Evolutionary conservation across 2,797 vertebrate species (phyloP), one percentile per base, ranked within the genome.

Genomic region (Artibeus lituratus): DNA sequence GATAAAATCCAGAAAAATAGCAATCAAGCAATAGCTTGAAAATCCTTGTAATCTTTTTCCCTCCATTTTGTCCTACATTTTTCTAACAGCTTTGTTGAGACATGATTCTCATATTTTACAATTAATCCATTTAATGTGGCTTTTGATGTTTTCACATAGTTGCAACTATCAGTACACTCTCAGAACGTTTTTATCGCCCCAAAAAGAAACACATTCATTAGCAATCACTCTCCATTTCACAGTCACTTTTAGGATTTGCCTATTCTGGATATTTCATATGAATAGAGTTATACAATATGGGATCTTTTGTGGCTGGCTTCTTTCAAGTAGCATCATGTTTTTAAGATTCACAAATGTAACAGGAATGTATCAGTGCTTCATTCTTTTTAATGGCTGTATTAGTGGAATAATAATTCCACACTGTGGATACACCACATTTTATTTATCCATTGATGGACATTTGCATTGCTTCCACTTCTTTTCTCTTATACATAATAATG

Each of bases 271-370:
- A n/a, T 83, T 87, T 81, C 21, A 12, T 91, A 4, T 86, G 91
- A 90, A 32, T 93, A 65, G 42, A 87, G 32, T 87, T 87, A 35
- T 10, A 90, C 10, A 77, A 11, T 86, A 76, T 83, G 29, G 84
- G 39, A 32, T 89, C 29, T 80, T 96, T 96, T 73, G n/a, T 96
- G 59, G 42, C 87, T 90, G 53, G 2, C 37, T 95, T 70, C 55
- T 94, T 92, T 96, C 19, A 82, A 39, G 26, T 84, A 80, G 5
- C 49, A 57, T 67, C 69, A 70, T 95, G 29, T 87, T 94, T 94
- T 94, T 47, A 95, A 42, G 55, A n/a, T 94, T 84, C 37, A 80
- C 76, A 49, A 47, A 49, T 67, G 32, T 95, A 86, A 90, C 24
- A 81, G 87, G 47, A 82, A 70, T 37, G 5, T 90, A 55, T 90